Percentiles rank a stretch among this genome's conserved stretches.
Conservation (phyloP, 2,888 invertebrate genomes). For the Papilio protenor region DNA sequence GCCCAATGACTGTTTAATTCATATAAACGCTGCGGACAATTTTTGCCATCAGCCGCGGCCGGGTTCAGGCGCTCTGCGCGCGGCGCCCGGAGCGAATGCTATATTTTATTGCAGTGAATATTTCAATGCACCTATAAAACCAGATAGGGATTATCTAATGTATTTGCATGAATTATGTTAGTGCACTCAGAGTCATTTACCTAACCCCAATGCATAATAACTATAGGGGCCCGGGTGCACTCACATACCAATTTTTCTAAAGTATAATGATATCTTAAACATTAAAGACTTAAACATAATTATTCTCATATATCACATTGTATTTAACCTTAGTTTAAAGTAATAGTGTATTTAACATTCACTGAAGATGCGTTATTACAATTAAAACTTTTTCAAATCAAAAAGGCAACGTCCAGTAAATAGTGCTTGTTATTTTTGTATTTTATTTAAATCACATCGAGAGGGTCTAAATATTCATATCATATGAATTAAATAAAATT, state of each 20-base stretch:
- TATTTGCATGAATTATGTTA: constrained; percentile 25
- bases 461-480: not conserved
- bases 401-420: not conserved
- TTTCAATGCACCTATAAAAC: constrained; percentile 32
- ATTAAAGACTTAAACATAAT: not conserved
- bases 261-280: not conserved
- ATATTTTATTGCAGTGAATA: constrained; percentile 22
- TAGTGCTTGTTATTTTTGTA: not conserved
- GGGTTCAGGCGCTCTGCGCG: not conserved
- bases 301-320: not conserved
- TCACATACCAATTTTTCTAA: not conserved
- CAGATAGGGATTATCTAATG: constrained; percentile 24
- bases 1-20: constrained; percentile 47
- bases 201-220: constrained; percentile 34
- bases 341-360: not conserved
- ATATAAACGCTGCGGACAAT: constrained; percentile 40
- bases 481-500: constrained; percentile 11
- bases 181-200: constrained; percentile 20
- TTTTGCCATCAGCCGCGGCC: constrained; percentile 3
- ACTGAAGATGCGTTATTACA: not conserved
- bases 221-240: constrained; percentile 20
- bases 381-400: not conserved
- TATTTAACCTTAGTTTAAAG: not conserved
- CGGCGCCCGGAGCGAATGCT: constrained; percentile 18
- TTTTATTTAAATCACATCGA: not conserved